These are phyloP conservation scores for Imbricaverruca yamaguchii DNA, from an alignment of 2,888 invertebrate species.

Conservation along the genomic window DNA sequence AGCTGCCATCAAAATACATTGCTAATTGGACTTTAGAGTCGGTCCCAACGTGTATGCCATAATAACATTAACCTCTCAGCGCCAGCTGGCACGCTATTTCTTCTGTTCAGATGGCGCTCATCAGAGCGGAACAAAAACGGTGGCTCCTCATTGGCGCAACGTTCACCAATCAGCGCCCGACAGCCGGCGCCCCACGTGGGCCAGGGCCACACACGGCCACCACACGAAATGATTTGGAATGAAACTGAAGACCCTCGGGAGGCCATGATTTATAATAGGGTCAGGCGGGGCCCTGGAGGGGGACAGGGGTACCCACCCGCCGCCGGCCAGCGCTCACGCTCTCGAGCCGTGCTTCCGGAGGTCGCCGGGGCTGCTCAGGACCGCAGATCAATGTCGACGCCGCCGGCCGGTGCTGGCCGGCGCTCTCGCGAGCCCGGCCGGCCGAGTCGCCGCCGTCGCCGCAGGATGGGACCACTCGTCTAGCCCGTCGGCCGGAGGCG, in stretches of 20 bases:
- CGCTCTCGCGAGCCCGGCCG: not conserved
- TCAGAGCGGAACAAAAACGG: slow-evolving; percentile 17
- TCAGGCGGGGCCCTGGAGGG: not conserved
- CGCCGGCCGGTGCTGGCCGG: not conserved
- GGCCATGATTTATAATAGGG: slow-evolving; percentile 17
- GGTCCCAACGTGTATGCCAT: slow-evolving; percentile 9
- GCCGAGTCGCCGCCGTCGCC: not conserved
- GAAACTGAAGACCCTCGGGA: slow-evolving; percentile 2
- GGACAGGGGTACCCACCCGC: not conserved
- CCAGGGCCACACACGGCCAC: slow-evolving; percentile 2
- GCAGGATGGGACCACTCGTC: not conserved
- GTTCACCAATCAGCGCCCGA: not conserved
- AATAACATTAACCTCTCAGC: slow-evolving; percentile 22
- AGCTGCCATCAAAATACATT: slow-evolving; percentile 23
- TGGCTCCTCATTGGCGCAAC: not conserved
- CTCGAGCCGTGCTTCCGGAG: no score
- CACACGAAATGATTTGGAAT: slow-evolving; percentile 9
- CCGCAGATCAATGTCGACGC: not conserved
- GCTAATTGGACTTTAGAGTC: slow-evolving; percentile 22
- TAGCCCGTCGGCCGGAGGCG: not conserved
- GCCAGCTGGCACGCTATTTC: slow-evolving; percentile 18
- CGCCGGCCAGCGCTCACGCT: no score
- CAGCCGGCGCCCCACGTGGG: not conserved
- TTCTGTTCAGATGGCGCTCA: slow-evolving; percentile 19
- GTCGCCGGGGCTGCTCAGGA: not conserved